A percentile compares a stretch with the other conserved stretches of the same genome.
phyloP scores from a whole-genome alignment of 2,797 vertebrate species.

The Danio kyathit region DNA sequence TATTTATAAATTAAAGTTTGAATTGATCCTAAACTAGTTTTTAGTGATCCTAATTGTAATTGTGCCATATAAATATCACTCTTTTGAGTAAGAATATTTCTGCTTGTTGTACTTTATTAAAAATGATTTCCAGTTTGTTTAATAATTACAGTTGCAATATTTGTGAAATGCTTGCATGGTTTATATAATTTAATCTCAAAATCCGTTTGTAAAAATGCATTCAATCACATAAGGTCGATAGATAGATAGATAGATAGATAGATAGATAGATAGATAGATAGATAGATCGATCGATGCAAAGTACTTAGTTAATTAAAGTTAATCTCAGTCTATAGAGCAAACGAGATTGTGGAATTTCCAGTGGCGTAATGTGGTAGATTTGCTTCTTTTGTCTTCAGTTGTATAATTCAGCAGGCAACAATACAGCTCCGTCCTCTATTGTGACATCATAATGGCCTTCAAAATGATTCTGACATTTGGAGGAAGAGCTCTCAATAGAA shows the following conservation, averaged over 20 bases:
- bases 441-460: constrained; percentile 46
- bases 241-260: no score
- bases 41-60: no score
- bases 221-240: neutral
- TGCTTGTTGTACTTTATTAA: no score
- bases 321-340: neutral
- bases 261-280: no score
- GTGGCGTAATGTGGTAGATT: neutral
- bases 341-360: neutral
- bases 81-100: no score
- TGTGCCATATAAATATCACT: no score
- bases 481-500: constrained; percentile 46
- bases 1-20: no score
- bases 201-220: neutral
- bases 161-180: neutral
- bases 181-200: no score
- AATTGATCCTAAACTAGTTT: no score
- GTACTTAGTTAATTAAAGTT: neutral
- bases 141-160: neutral
- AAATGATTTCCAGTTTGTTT: neutral
- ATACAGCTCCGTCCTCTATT: constrained; percentile 36
- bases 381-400: constrained; percentile 4
- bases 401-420: constrained; percentile 24
- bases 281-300: neutral
- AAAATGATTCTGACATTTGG: constrained; percentile 45